phyloP scores from a whole-genome alignment of 2,797 vertebrate genomes.

The Poeciliopsis turneri region DNA sequence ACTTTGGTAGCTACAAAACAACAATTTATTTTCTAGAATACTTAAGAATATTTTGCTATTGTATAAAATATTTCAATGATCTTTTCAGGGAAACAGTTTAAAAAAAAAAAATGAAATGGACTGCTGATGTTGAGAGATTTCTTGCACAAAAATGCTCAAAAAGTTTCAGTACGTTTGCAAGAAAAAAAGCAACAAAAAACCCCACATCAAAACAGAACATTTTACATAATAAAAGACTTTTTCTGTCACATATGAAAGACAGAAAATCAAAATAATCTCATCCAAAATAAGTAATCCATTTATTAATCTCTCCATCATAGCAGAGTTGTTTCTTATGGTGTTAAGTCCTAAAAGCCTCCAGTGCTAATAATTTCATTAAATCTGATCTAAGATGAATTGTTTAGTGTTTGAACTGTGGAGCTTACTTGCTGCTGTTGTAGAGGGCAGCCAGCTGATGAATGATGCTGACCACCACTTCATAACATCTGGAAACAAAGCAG shows the following conservation, averaged over 20 bases:
- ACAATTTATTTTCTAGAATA: neutral
- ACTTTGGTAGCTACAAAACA: neutral
- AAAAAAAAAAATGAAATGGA: neutral
- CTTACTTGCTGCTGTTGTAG: conserved; percentile 94
- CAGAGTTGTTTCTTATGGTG: neutral
- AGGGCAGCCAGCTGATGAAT: conserved; percentile 95
- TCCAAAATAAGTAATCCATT: neutral
- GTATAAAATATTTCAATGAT: neutral
- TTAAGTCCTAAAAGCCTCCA: neutral
- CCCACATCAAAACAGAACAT: neutral
- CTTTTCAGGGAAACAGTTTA: too few species aligned
- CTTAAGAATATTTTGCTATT: neutral
- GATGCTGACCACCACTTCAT: conserved; percentile 94
- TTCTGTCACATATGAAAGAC: neutral
- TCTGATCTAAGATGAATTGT: neutral
- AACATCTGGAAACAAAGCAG: conserved; percentile 95
- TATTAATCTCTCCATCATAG: neutral
- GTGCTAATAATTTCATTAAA: neutral
- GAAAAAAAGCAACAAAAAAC: neutral
- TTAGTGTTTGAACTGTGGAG: conserved; percentile 7
- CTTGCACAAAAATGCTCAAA: neutral
- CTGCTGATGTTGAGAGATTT: neutral
- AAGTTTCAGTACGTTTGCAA: neutral
- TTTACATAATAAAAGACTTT: neutral
- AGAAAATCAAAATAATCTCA: neutral